These are phyloP conservation scores for Crypturellus tataupa DNA, from an alignment of 2,797 vertebrate genomes.

Conservation along the genomic window DNA sequence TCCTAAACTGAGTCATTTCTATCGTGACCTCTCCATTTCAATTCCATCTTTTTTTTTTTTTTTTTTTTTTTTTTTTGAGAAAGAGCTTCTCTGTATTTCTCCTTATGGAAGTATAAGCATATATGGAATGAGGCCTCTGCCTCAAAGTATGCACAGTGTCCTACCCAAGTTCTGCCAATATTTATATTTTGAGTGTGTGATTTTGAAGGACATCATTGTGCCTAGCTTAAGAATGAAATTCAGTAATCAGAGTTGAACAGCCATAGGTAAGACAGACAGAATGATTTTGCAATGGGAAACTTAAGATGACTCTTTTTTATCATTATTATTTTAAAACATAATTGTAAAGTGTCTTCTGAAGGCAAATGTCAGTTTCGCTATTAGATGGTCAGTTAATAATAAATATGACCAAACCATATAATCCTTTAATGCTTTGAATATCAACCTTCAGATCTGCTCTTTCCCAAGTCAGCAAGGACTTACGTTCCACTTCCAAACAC, in stretches of 20 bases:
- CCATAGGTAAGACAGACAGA: accelerated
- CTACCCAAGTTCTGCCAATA: neutral
- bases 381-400: neutral
- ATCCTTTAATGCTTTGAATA: conserved; percentile 4
- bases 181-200: neutral
- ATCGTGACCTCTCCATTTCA: neutral
- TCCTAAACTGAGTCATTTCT: neutral
- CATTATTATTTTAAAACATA: neutral
- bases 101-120: neutral
- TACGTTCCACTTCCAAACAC: neutral
- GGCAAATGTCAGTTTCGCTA: neutral
- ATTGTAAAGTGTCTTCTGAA: neutral
- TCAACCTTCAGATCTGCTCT: neutral
- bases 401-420: neutral
- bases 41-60: neutral
- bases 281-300: neutral
- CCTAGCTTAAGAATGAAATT: neutral
- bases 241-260: accelerated
- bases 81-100: neutral
- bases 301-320: neutral
- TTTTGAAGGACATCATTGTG: neutral
- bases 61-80: neutral
- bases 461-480: neutral
- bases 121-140: neutral
- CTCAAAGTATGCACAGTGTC: neutral